Base-by-base conservation (phyloP, 2,888 invertebrate genomes). In the Harpalus rubripes region DNA sequence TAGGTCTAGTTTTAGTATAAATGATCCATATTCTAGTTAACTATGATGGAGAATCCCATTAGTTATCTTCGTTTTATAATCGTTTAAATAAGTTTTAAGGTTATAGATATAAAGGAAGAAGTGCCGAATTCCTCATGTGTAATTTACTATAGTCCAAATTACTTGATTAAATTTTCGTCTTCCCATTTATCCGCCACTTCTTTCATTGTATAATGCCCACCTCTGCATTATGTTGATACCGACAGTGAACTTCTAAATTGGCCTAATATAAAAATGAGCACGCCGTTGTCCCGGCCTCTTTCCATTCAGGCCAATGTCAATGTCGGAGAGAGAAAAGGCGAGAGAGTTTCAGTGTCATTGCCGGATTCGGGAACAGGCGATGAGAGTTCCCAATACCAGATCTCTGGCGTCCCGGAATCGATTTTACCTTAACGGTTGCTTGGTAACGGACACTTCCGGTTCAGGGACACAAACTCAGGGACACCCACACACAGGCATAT, bases 391-490 rank as follows among this genome's bases (percentile, higher is more conserved):
- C 22, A 22, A 22, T 22, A 3, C 22, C 22, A 22, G 22, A 22
- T n/a, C 8, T 63, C 22, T 59, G 12, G 26, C 18, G 22, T 59
- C 8, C 63, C 63, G 63, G 10, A 18, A 63, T 63, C 26, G 63
- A 63, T 63, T 63, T 63, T 59, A 59, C 7, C 63, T 8, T 22
- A 7, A 6, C 8, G 8, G 63, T 63, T 63, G 26, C 63, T 7
- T 22, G 22, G 63, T 26, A 63, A 63, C 63, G 63, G 63, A 63
- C 63, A 63, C 63, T 63, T 63, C 63, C 63, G 63, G 63, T 63
- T 63, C 63, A 63, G 8, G 44, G 44, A 52, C 63, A 18, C 63
- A 10, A 26, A 32, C 32, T 32, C 5, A 5, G 5, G 4, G 32
- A 32, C 32, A 32, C 32, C 32, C 0, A 32, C 32, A 32, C 32